Conservation (phyloP, 2,797 vertebrate genomes). For the Chelon auratus region DNA sequence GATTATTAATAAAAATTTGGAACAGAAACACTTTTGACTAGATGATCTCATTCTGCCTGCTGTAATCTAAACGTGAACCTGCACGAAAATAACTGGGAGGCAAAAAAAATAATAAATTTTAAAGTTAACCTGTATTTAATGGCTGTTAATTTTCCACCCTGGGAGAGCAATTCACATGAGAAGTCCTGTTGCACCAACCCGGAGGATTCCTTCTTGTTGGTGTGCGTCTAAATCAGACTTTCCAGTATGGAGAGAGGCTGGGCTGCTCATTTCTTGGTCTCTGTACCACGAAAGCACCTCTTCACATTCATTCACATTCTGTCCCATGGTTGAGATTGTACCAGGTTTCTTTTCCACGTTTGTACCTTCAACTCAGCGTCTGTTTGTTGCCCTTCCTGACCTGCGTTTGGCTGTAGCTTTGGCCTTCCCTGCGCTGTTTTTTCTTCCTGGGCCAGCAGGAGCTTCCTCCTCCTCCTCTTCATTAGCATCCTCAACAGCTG, state of each 20-base stretch:
- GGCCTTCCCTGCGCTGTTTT: constrained; percentile 55
- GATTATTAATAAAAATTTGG: neutral
- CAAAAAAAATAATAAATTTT: neutral
- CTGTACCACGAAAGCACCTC: constrained; percentile 54
- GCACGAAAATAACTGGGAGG: neutral
- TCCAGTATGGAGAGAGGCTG: constrained; percentile 25
- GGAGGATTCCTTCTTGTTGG: constrained; percentile 10
- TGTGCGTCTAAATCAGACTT: constrained; percentile 34
- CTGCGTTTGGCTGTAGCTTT: constrained; percentile 72
- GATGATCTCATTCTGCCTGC: neutral
- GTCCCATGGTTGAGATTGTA: constrained; percentile 12
- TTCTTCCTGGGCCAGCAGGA: constrained; percentile 53
- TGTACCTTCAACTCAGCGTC: constrained; percentile 66
- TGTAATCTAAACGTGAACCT: constrained; percentile 6
- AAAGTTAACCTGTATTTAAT: neutral
- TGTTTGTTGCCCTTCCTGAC: constrained; percentile 73
- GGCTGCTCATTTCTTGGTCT: constrained; percentile 49
- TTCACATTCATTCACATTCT: constrained; percentile 21
- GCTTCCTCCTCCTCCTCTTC: constrained; percentile 58
- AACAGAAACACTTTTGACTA: neutral
- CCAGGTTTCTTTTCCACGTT: constrained; percentile 18
- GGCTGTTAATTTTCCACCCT: constrained; percentile 49
- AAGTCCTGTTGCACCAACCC: constrained; percentile 10
- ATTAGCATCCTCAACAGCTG: constrained; percentile 30
- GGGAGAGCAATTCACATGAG: constrained; percentile 19